Percentiles rank a stretch among this genome's conserved stretches.
phyloP scores from a whole-genome alignment of 2,888 invertebrate genomes.

The Acleris emargana region DNA sequence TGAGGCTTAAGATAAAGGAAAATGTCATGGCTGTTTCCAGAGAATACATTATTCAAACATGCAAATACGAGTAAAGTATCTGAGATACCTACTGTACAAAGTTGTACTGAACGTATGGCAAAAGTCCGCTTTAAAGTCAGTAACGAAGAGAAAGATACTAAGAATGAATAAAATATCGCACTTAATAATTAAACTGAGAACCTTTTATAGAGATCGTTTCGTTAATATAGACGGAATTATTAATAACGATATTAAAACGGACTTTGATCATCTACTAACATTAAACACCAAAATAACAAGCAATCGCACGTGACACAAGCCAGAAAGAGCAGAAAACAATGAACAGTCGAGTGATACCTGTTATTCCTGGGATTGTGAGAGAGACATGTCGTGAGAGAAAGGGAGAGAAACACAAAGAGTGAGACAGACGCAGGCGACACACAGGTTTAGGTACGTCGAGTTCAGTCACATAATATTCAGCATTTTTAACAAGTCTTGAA shows the following conservation, averaged over 20 bases:
- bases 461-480: slow-evolving; percentile 24
- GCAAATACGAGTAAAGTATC: background rate
- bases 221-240: background rate
- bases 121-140: background rate
- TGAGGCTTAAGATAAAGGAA: background rate
- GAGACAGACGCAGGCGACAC: slow-evolving; percentile 81
- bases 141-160: background rate
- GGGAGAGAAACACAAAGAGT: slow-evolving; percentile 82
- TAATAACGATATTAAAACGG: slow-evolving; percentile 17
- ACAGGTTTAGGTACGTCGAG: slow-evolving; percentile 46
- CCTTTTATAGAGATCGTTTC: no score
- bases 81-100: background rate
- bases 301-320: slow-evolving; percentile 77
- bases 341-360: slow-evolving; percentile 77
- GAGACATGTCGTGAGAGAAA: slow-evolving; percentile 80
- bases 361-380: slow-evolving; percentile 82
- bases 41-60: background rate
- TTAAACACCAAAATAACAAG: slow-evolving; percentile 56
- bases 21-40: background rate
- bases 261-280: slow-evolving; percentile 13
- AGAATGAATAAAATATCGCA: no score
- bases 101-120: background rate
- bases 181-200: no score
- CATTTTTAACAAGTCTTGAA: slow-evolving; percentile 4
- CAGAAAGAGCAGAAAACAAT: slow-evolving; percentile 57